A percentile compares a stretch with the other conserved stretches of the same genome.
phyloP scores from a whole-genome alignment of 1,140 invertebrate genomes.

The Cydia pomonella region DNA sequence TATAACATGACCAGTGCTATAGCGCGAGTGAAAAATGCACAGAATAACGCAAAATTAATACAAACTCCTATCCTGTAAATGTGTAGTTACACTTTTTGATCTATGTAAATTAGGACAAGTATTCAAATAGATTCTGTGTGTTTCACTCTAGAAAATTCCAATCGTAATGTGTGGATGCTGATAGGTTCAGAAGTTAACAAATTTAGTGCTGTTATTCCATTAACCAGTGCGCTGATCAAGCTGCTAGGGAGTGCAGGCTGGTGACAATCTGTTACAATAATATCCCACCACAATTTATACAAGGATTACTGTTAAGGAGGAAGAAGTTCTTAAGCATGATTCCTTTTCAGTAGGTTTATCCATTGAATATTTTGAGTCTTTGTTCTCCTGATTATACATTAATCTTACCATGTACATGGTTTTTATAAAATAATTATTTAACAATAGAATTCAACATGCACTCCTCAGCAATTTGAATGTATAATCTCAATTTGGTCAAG shows the following conservation, averaged over 20 bases:
- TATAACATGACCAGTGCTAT: conserved; percentile 60
- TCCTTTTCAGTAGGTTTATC: neutral
- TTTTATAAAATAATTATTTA: neutral
- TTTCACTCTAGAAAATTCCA: conserved; percentile 70
- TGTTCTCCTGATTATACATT: neutral
- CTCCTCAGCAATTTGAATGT: conserved; percentile 9
- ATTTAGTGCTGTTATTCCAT: conserved; percentile 35
- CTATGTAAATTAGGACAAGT: conserved; percentile 57
- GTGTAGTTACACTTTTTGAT: conserved; percentile 43
- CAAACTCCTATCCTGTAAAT: conserved; percentile 38
- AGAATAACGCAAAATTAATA: conserved; percentile 49
- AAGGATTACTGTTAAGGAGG: neutral
- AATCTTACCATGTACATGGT: neutral
- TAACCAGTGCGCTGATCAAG: neutral
- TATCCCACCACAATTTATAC: neutral
- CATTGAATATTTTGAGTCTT: neutral
- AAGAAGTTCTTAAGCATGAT: neutral
- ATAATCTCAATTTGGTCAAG: conserved; percentile 18
- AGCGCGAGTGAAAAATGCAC: conserved; percentile 64
- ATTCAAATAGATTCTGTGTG: conserved; percentile 61
- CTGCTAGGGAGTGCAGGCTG: neutral
- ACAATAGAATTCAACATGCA: conserved; percentile 9
- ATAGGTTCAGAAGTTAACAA: conserved; percentile 61
- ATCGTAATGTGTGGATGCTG: conserved; percentile 67
- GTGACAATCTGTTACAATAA: neutral